Conservation (phyloP, 1,140 invertebrate species). For the Alviniconcha marisindica region DNA sequence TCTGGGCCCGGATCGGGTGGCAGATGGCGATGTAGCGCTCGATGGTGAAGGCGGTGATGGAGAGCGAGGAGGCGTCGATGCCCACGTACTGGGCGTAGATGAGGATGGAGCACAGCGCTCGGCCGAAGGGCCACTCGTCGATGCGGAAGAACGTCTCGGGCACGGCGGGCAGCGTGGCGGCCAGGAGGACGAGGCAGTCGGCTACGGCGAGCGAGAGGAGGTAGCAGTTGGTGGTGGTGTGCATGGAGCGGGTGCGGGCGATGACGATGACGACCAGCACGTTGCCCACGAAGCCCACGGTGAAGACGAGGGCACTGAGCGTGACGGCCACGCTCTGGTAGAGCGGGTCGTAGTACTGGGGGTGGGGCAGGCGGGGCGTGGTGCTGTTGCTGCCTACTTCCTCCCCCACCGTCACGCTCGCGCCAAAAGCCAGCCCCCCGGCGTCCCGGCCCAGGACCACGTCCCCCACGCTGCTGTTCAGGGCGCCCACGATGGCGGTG, state of each 20-base stretch:
- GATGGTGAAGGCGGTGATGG: conserved; percentile 94
- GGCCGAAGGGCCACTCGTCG: conserved; percentile 81
- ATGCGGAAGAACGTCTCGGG: conserved; percentile 81
- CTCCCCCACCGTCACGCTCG: neutral
- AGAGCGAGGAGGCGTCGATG: conserved; percentile 91
- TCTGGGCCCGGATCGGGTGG: conserved; percentile 92
- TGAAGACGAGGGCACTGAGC: conserved; percentile 59
- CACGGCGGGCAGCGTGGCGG: conserved; percentile 79
- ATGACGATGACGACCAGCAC: conserved; percentile 77
- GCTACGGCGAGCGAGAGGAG: conserved; percentile 94
- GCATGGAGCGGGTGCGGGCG: conserved; percentile 76
- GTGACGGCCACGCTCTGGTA: conserved; percentile 49
- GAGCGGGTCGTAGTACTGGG: conserved; percentile 43
- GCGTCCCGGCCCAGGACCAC: neutral
- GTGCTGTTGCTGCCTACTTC: neutral
- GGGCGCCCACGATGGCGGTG: neutral
- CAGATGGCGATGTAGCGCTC: conserved; percentile 97
- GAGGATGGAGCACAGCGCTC: conserved; percentile 80
- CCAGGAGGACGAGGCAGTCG: conserved; percentile 89
- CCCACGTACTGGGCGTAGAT: conserved; percentile 84
- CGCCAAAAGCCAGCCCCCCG: neutral
- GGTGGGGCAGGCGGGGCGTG: neutral
- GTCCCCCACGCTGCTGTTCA: neutral
- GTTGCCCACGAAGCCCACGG: conserved; percentile 71
- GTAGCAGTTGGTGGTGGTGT: conserved; percentile 89